Percentiles rank a stretch among this genome's conserved stretches.
Conservation (phyloP, 1,140 invertebrate species). For the Drosophila asahinai region DNA sequence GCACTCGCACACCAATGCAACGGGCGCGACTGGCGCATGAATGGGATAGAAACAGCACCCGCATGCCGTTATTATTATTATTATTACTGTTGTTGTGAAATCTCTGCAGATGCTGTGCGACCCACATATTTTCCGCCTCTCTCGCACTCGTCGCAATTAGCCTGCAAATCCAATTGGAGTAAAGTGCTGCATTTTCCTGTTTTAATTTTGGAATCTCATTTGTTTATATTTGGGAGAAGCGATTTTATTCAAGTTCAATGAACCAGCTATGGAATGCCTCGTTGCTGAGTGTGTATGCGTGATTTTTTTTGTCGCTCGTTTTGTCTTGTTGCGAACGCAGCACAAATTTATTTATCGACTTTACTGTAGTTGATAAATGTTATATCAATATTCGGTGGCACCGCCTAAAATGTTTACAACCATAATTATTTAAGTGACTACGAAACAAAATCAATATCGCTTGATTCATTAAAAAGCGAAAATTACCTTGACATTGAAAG, state of each 20-base stretch:
- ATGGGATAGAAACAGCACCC: slow-evolving; percentile 57
- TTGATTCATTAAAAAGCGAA: slow-evolving; percentile 30
- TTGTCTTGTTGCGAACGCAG: slow-evolving; percentile 38
- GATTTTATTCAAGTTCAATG: slow-evolving; percentile 70
- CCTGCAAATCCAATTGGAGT: slow-evolving; percentile 25
- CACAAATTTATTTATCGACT: slow-evolving; percentile 44
- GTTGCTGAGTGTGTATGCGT: slow-evolving; percentile 19
- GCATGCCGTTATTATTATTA: slow-evolving; percentile 55
- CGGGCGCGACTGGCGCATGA: slow-evolving; percentile 42
- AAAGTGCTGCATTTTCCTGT: slow-evolving; percentile 26
- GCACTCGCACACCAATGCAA: slow-evolving; percentile 14
- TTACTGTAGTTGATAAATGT: slow-evolving; percentile 44
- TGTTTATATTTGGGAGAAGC: slow-evolving; percentile 55
- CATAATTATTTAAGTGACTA: slow-evolving; percentile 39
- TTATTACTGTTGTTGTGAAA: slow-evolving; percentile 54
- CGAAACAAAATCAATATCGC: slow-evolving; percentile 28
- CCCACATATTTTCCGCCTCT: slow-evolving; percentile 52
- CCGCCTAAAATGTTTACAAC: slow-evolving; percentile 42
- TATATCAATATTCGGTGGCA: slow-evolving; percentile 44
- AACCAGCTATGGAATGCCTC: slow-evolving; percentile 61
- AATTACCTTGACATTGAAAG: slow-evolving; percentile 78
- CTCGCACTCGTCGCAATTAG: slow-evolving; percentile 25
- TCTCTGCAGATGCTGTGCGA: slow-evolving; percentile 61
- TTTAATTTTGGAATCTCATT: slow-evolving; percentile 52
- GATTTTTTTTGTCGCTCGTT: slow-evolving; percentile 21